Base-by-base conservation (phyloP, 2,113 vertebrate species). In the Apus apus region DNA sequence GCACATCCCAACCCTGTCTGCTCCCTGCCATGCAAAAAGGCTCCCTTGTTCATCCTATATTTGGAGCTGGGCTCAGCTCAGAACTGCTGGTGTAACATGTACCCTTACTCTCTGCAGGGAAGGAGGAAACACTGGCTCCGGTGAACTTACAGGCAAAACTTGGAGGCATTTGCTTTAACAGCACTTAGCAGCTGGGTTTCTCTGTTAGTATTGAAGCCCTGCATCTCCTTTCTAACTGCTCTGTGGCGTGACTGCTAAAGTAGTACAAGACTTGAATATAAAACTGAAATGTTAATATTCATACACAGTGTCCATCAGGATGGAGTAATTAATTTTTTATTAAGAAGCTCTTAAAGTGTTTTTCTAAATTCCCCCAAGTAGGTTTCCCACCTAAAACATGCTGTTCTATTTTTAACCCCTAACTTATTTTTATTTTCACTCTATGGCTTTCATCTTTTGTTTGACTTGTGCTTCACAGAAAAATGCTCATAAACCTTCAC, bases 401-500 rank as follows among this genome's bases (percentile, higher is more conserved):
- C 64, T 94, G 68, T 15, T 90, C 32, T 72, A 76, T 90, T 93
- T 76, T 51, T 14, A 1, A 1, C 15, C 14, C 17, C 15, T 9
- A 56, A 75, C 14, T 93, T 71, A 51, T 86, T 94, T 95, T 68
- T 74, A 34, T 68, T 80, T 95, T 95, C 93, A 87, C 34, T 76
- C 62, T 73, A 60, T 78, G 65, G 82, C 93, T 98, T 98, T 97
- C 94, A 96, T 97, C 80, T 97, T 96, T 76, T 95, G 84, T 97
- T 97, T 97, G 87, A 98, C 94, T 97, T 95, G 64, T 82, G 48
- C 90, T 96, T 97, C 91, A 74, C 91, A 30, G 30, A 95, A 93
- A 96, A 97, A 94, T 89, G 76, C 93, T 96, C 90, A 92, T 96
- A 97, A 98, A 94, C 85, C 88, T 97, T 96, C 76, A 90, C 87